Evolutionary conservation across 2,797 vertebrate genomes (phyloP).

Genomic region (Spinus pinus): DNA sequence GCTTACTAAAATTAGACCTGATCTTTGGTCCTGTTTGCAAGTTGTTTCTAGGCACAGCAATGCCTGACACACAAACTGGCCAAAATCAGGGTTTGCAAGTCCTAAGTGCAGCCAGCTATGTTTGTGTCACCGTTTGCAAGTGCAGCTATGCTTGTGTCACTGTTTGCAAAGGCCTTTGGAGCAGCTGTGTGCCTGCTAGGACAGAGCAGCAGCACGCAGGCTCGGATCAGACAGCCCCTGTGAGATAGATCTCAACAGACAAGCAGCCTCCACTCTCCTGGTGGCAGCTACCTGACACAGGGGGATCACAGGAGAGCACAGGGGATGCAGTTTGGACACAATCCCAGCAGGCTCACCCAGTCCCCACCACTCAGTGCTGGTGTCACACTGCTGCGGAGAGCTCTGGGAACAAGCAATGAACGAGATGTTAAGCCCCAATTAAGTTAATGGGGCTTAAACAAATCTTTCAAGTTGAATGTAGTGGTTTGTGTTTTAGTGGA

Average conservation of each 20-base stretch:
- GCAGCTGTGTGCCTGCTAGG: neutral
- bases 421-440: neutral
- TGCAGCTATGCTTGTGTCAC: neutral
- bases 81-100: slow-evolving; percentile 37
- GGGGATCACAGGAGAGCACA: neutral
- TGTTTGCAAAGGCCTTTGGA: slow-evolving; percentile 2
- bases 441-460: slow-evolving; percentile 24
- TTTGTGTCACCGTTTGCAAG: slow-evolving; percentile 22
- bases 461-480: neutral
- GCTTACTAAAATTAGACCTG: slow-evolving; percentile 60
- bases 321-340: neutral
- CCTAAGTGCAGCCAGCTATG: slow-evolving; percentile 33
- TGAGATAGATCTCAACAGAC: neutral
- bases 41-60: neutral
- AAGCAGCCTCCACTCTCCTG: neutral
- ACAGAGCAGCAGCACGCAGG: neutral
- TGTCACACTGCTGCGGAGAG: neutral
- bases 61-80: neutral
- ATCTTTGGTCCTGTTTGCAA: slow-evolving; percentile 54
- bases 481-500: neutral
- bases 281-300: neutral
- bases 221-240: neutral
- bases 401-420: neutral
- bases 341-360: neutral
- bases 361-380: neutral